Evolutionary conservation across 1,140 invertebrate genomes (phyloP), one percentile per base, ranked within the genome.

Genomic region (Leptopilina boulardi): DNA sequence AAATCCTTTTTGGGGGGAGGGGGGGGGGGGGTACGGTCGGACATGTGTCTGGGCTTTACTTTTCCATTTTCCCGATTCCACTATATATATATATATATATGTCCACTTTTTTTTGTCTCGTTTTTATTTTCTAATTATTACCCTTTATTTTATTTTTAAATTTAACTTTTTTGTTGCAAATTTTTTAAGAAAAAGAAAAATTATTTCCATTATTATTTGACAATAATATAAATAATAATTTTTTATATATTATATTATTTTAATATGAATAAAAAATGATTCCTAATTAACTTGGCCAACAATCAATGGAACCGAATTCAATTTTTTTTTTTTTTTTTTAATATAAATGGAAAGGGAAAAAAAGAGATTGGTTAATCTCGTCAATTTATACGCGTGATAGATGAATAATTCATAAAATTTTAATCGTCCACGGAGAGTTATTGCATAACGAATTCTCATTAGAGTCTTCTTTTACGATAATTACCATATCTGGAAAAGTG

Each of bases 361-460:
- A 51, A 18, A 51, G n/a, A 51, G 15, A 51, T 5, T 2, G 15
- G n/a, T 5, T 51, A 51, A 51, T 51, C 47, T 18, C 47, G 47
- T 51, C 47, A 51, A 51, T 51, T 51, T 47, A 47, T 47, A n/a
- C 44, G 0, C 44, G 0, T 51, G n/a, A 51, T 18, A 6, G n/a
- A 51, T 51, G 47, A n/a, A 51, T 51, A 51, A 51, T 51, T 51
- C 47, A 51, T 51, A 8, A 51, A 51, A 51, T 51, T 51, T 51
- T 51, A 51, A 51, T 51, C 47, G n/a, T 18, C 13, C 6, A 8
- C 47, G 3, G 13, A 51, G 47, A 51, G 47, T 51, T 51, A 51
- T 51, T 51, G 47, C 47, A 51, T 51, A 51, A 51, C 15, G 47
- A 51, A 51, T 51, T 51, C 47, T 18, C 47, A n/a, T 18, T 18